These are phyloP conservation scores for Acestrorhynchus altus DNA, from an alignment of 2,797 vertebrate species.

Conservation along the genomic window DNA sequence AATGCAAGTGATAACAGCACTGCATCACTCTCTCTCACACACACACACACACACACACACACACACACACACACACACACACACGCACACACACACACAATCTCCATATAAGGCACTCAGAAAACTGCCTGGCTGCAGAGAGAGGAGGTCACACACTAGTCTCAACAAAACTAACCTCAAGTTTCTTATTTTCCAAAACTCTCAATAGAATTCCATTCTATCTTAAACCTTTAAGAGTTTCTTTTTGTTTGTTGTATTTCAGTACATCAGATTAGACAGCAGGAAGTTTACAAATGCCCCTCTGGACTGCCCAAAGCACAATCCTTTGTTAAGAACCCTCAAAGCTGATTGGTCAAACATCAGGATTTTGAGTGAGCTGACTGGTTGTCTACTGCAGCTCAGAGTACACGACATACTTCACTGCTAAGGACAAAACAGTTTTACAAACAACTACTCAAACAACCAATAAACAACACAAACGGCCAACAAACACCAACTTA, in stretches of 20 bases:
- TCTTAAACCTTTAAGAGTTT: no score
- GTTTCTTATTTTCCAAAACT: no score
- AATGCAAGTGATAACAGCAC: slow-evolving; percentile 25
- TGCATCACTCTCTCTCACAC: slow-evolving; percentile 9
- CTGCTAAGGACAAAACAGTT: not conserved
- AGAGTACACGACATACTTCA: slow-evolving; percentile 54
- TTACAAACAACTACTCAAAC: not conserved
- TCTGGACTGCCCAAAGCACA: slow-evolving; percentile 38
- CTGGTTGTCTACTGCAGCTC: slow-evolving; percentile 45
- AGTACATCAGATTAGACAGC: not conserved
- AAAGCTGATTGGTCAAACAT: slow-evolving; percentile 66
- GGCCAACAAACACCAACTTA: no score
- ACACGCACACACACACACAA: no score
- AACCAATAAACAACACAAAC: no score
- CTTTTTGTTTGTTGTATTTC: no score
- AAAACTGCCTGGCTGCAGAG: not conserved
- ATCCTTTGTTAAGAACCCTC: slow-evolving; percentile 44
- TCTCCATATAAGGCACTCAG: slow-evolving; percentile 48
- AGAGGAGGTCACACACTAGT: not conserved
- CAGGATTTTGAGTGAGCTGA: slow-evolving; percentile 61
- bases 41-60: not conserved
- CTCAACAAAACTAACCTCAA: no score
- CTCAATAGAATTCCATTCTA: no score
- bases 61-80: no score
- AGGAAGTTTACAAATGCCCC: slow-evolving; percentile 21